These are phyloP conservation scores for Drosophila stalkeri DNA, from an alignment of 2,888 invertebrate genomes.

Conservation along the genomic window DNA sequence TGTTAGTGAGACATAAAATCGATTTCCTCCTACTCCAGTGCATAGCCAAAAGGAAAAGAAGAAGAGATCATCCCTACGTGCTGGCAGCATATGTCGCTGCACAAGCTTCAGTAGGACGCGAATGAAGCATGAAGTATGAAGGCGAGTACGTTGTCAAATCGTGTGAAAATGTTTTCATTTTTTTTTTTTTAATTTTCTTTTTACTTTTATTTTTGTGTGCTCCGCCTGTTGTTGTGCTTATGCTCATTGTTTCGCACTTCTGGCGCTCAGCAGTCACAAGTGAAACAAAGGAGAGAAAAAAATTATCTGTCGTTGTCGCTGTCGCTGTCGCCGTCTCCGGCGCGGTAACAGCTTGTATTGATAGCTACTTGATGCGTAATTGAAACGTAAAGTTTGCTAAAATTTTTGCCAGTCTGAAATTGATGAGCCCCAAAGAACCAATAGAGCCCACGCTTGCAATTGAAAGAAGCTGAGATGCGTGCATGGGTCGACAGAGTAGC, in stretches of 20 bases:
- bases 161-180: constrained; percentile 63
- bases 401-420: constrained; percentile 41
- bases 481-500: background rate
- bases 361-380: constrained; percentile 82
- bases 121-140: constrained; percentile 1
- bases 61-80: constrained; percentile 39
- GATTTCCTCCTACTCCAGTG: constrained; percentile 20
- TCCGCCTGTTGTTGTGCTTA: constrained; percentile 27
- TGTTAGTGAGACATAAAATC: constrained; percentile 43
- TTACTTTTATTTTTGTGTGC: background rate
- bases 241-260: constrained; percentile 50
- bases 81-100: constrained; percentile 58
- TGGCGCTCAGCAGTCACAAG: constrained; percentile 33
- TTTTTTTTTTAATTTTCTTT: too few relatives aligned
- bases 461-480: background rate
- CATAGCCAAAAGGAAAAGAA: background rate
- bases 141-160: constrained; percentile 61
- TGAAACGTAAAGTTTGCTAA: constrained; percentile 77
- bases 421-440: constrained; percentile 20
- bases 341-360: constrained; percentile 79
- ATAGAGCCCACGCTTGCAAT: background rate
- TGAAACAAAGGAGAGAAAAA: constrained; percentile 33
- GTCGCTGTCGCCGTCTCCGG: constrained; percentile 51
- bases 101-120: background rate
- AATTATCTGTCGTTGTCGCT: constrained; percentile 73